These are phyloP conservation scores for Manduca sexta DNA, from an alignment of 1,140 invertebrate species.

Conservation along the genomic window DNA sequence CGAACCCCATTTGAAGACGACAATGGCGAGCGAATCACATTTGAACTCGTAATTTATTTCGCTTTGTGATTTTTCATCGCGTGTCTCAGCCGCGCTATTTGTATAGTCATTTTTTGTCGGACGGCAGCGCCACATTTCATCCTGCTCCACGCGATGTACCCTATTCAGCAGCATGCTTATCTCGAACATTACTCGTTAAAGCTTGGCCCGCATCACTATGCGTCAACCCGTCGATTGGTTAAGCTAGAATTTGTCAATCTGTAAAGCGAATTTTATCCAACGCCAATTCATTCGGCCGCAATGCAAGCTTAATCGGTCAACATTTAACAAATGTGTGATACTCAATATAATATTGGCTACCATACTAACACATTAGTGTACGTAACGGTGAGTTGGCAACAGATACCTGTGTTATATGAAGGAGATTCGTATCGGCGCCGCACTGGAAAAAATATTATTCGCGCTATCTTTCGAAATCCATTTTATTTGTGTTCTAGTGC, in stretches of 20 bases:
- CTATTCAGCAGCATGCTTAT: conserved; percentile 18
- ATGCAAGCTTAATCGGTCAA: not conserved
- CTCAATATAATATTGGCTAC: no score
- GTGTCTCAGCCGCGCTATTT: conserved; percentile 31
- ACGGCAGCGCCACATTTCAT: conserved; percentile 27
- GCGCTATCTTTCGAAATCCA: no score
- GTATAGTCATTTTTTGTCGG: conserved; percentile 30
- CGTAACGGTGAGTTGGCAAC: no score
- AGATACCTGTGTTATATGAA: no score
- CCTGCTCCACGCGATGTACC: conserved; percentile 17
- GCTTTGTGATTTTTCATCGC: conserved; percentile 48
- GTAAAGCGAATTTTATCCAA: conserved; percentile 20
- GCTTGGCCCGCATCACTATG: conserved; percentile 18
- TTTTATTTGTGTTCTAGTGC: no score
- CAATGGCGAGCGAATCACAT: conserved; percentile 29
- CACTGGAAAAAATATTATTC: no score
- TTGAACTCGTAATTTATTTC: conserved; percentile 40
- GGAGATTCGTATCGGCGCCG: no score
- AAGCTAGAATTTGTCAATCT: conserved; percentile 29
- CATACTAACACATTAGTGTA: no score
- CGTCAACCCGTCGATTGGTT: conserved; percentile 17
- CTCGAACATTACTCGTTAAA: conserved; percentile 25
- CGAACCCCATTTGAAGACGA: conserved; percentile 1
- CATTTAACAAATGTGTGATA: not conserved
- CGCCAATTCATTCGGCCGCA: conserved; percentile 11